phyloP scores from a whole-genome alignment of 2,888 invertebrate species.

The Chalcosyrphus nemorum region DNA sequence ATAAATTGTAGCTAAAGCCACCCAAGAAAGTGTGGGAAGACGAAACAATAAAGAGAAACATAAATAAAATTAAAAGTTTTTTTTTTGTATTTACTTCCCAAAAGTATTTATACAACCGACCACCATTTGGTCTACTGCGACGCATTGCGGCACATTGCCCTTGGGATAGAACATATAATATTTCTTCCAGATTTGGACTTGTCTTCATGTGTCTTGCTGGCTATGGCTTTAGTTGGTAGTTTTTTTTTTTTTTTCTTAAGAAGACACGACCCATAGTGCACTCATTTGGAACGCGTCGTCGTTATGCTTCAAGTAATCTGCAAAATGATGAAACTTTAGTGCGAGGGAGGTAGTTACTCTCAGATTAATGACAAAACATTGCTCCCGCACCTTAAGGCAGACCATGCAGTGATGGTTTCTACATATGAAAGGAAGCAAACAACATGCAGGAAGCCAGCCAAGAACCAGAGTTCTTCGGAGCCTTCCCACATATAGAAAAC shows the following conservation, averaged over 20 bases:
- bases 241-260: slow-evolving; percentile 9
- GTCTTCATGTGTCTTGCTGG: neutral
- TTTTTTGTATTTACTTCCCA: neutral
- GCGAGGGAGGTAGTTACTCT: slow-evolving; percentile 30
- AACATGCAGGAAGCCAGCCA: slow-evolving; percentile 6
- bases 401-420: neutral
- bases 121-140: neutral
- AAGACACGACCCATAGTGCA: slow-evolving; percentile 47
- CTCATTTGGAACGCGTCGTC: slow-evolving; percentile 47
- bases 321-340: slow-evolving; percentile 46
- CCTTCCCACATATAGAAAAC: neutral
- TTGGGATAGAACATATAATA: neutral
- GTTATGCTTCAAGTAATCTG: slow-evolving; percentile 39
- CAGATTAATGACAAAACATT: slow-evolving; percentile 25
- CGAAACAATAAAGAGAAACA: neutral
- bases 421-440: slow-evolving; percentile 13
- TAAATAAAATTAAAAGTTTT: slow-evolving; percentile 31
- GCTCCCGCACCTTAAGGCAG: slow-evolving; percentile 34
- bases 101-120: neutral
- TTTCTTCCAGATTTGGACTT: slow-evolving; percentile 12
- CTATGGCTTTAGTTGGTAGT: neutral
- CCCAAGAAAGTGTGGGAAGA: slow-evolving; percentile 11
- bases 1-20: neutral
- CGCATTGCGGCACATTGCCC: slow-evolving; percentile 8
- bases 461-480: too few species aligned